These are phyloP conservation scores for Ceyx margarethae DNA, from an alignment of 2,113 vertebrate genomes.

Conservation along the genomic window DNA sequence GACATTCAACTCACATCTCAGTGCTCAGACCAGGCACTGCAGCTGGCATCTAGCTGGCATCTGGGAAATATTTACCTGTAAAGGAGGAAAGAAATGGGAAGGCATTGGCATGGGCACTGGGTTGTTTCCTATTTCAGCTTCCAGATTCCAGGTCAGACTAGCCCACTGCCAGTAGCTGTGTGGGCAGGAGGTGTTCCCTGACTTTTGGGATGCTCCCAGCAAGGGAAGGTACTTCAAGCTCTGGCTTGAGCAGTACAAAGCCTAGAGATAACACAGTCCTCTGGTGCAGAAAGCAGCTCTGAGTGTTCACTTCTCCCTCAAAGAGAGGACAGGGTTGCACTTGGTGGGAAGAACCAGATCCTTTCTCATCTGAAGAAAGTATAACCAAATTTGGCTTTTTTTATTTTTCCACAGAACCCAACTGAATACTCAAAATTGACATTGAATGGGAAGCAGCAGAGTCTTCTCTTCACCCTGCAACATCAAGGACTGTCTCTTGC, in stretches of 20 bases:
- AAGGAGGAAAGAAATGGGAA: not conserved
- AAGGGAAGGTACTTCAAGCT: not conserved
- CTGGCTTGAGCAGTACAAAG: not conserved
- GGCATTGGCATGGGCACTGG: not conserved
- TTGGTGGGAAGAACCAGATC: not conserved
- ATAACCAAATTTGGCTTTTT: not conserved
- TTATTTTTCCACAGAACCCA: constrained; percentile 78
- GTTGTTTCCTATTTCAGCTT: not conserved
- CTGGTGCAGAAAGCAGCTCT: not conserved
- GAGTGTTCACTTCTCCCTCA: not conserved
- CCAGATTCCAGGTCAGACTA: not conserved
- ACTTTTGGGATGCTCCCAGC: not conserved
- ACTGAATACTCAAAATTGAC: constrained; percentile 76
- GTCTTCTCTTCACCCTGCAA: constrained; percentile 63
- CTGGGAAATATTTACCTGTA: not conserved
- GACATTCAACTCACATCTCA: not conserved
- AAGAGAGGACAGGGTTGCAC: not conserved
- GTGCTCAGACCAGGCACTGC: not conserved
- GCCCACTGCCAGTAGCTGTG: not conserved
- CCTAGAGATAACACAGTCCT: not conserved
- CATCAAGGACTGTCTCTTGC: constrained; percentile 3
- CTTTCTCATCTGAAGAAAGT: not conserved
- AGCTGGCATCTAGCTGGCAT: not conserved
- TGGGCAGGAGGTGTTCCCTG: not conserved
- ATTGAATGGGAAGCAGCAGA: constrained; percentile 61